phyloP scores from a whole-genome alignment of 1,140 invertebrate species.

The Heliconius eleuchia region DNA sequence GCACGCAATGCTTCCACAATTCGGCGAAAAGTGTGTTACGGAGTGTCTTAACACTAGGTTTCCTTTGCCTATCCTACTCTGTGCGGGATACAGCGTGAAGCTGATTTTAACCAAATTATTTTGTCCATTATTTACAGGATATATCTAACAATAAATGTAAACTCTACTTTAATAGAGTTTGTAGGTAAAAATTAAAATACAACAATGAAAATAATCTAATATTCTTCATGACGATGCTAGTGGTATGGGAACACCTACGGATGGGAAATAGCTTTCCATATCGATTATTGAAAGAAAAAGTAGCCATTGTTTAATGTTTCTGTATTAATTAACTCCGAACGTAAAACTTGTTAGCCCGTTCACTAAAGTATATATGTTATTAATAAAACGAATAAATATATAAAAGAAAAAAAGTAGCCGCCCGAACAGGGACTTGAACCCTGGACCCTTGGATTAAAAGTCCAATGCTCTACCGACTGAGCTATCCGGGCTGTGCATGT shows the following conservation, averaged over 20 bases:
- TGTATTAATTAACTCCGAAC: neutral
- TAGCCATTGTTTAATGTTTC: constrained; percentile 24
- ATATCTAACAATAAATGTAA: neutral
- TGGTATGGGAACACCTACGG: constrained; percentile 29
- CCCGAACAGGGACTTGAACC: constrained; percentile 14
- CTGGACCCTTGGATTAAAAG: constrained; percentile 14
- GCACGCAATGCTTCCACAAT: no score
- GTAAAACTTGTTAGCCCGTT: neutral
- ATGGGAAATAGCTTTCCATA: constrained; percentile 41
- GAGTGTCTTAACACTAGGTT: no score
- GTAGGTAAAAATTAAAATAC: neutral
- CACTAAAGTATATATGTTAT: neutral
- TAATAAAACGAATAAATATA: neutral
- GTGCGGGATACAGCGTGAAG: no score
- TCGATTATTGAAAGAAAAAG: constrained; percentile 27
- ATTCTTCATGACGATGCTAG: constrained; percentile 1
- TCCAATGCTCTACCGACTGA: constrained; percentile 14
- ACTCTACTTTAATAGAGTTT: neutral
- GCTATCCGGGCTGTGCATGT: neutral
- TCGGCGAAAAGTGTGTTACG: no score
- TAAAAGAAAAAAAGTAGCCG: neutral
- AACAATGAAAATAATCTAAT: neutral
- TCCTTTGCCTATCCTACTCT: no score
- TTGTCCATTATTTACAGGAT: neutral
- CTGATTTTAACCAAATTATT: neutral